Conservation (phyloP, 1,140 invertebrate genomes). For the Bemisia tabaci region DNA sequence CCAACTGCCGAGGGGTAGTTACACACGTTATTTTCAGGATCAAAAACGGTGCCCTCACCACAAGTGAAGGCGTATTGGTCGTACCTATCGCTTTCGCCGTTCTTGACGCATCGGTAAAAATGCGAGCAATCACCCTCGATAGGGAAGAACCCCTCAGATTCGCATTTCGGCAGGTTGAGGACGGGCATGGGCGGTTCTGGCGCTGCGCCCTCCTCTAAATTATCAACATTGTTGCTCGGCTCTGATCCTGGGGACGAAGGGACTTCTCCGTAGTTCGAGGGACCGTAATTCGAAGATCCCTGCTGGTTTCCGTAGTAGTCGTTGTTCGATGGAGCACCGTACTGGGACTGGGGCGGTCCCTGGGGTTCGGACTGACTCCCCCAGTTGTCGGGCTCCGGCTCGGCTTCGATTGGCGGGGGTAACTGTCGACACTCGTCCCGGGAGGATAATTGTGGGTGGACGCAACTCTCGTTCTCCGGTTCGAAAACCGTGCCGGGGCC, state of each 20-base stretch:
- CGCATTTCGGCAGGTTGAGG: slow-evolving; percentile 16
- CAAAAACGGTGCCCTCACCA: slow-evolving; percentile 49
- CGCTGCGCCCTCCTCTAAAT: slow-evolving; percentile 1
- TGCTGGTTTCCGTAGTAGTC: slow-evolving; percentile 9
- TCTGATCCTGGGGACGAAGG: not conserved
- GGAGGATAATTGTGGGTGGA: slow-evolving; percentile 45
- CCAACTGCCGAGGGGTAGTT: slow-evolving; percentile 42
- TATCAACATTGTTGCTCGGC: slow-evolving; percentile 1
- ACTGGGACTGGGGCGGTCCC: slow-evolving; percentile 11
- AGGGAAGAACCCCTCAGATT: slow-evolving; percentile 39
- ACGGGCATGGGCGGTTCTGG: slow-evolving; percentile 6
- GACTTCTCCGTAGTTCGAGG: not conserved
- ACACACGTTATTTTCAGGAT: slow-evolving; percentile 40
- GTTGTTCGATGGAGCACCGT: slow-evolving; percentile 6
- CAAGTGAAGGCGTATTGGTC: slow-evolving; percentile 46
- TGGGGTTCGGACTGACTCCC: slow-evolving; percentile 8
- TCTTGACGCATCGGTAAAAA: slow-evolving; percentile 51
- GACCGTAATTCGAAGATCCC: not conserved
- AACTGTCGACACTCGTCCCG: slow-evolving; percentile 35
- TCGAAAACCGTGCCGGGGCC: slow-evolving; percentile 55
- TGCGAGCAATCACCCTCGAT: slow-evolving; percentile 44
- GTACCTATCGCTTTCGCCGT: slow-evolving; percentile 37
- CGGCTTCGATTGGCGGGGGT: not conserved
- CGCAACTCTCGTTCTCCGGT: slow-evolving; percentile 45
- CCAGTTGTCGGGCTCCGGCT: slow-evolving; percentile 10